These are phyloP conservation scores for Bombus confusus DNA, from an alignment of 1,140 invertebrate species.

Conservation along the genomic window DNA sequence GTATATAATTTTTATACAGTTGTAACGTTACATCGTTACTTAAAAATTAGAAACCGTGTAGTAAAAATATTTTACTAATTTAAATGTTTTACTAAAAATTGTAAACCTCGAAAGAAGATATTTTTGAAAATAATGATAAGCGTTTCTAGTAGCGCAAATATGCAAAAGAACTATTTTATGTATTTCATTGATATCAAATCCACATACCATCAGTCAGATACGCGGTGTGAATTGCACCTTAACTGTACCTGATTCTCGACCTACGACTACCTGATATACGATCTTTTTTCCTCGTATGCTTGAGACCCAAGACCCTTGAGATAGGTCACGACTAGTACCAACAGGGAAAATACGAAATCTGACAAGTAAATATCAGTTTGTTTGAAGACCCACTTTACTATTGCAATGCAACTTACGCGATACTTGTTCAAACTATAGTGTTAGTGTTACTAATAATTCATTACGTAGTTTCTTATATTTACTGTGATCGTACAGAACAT, in stretches of 20 bases:
- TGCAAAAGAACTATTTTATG: background rate
- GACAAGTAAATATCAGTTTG: background rate
- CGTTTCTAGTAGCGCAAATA: too few relatives aligned
- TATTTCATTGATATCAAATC: background rate
- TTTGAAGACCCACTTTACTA: background rate
- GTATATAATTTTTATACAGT: too few relatives aligned
- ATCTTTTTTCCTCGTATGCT: conserved; percentile 29
- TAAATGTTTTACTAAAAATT: too few relatives aligned
- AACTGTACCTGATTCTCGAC: conserved; percentile 15
- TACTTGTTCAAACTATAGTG: background rate
- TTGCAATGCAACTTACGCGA: background rate
- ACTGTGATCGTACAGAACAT: background rate
- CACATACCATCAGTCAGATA: background rate
- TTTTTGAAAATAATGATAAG: background rate
- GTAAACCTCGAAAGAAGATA: background rate
- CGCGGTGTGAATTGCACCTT: background rate
- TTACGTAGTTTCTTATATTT: background rate
- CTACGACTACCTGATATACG: conserved; percentile 35
- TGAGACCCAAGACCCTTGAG: conserved; percentile 12
- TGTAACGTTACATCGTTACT: too few relatives aligned
- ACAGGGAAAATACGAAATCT: background rate
- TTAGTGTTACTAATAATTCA: background rate
- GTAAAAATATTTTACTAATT: too few relatives aligned
- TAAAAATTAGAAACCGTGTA: too few relatives aligned
- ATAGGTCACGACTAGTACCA: conserved; percentile 6